These are phyloP conservation scores for Schizothorax lantsangensis DNA, from an alignment of 2,797 vertebrate genomes.

Conservation along the genomic window DNA sequence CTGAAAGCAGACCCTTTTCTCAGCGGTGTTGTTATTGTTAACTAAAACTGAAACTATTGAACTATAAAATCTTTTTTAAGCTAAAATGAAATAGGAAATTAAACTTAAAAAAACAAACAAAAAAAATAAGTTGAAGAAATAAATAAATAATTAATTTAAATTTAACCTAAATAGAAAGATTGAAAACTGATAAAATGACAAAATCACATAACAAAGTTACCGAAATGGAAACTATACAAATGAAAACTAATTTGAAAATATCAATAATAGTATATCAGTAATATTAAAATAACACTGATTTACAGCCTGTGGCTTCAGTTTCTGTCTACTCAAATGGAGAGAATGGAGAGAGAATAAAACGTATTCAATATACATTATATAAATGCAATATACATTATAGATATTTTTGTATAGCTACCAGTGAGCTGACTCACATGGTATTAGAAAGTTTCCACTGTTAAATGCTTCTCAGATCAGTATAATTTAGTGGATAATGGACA, in stretches of 20 bases:
- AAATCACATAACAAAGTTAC: background rate
- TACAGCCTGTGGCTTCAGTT: background rate
- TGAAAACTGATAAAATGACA: too few relatives aligned
- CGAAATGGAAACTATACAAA: background rate
- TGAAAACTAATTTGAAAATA: background rate
- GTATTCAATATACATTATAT: background rate
- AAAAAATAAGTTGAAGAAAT: background rate
- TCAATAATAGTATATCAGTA: background rate
- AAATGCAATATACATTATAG: background rate
- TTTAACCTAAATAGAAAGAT: background rate
- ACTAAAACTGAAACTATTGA: background rate
- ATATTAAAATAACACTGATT: background rate
- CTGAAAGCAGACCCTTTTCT: conserved; percentile 22
- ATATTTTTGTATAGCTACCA: too few relatives aligned
- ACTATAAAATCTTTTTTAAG: background rate
- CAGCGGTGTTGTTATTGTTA: background rate
- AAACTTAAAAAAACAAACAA: too few relatives aligned
- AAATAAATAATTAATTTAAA: background rate
- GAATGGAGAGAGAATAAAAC: background rate
- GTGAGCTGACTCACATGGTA: background rate
- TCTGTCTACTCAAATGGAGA: background rate
- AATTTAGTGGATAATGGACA: background rate
- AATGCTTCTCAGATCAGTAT: background rate
- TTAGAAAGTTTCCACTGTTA: background rate
- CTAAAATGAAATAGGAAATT: background rate